phyloP scores from a whole-genome alignment of 2,888 invertebrate genomes.

The Agonopterix subpropinquella region DNA sequence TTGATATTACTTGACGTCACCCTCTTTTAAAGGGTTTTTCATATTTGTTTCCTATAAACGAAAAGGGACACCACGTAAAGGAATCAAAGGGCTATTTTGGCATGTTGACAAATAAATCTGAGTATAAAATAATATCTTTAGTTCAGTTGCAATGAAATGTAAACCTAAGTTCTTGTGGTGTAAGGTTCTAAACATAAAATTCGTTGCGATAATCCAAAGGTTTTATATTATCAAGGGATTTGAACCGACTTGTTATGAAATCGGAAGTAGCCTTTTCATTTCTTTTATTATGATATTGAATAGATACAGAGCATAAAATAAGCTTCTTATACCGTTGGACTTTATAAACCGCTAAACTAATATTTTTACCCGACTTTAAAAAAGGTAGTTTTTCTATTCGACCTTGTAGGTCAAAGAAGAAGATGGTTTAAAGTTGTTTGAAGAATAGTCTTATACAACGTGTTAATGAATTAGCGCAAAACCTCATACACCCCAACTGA shows the following conservation, averaged over 20 bases:
- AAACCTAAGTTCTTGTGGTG: background rate
- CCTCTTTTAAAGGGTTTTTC: slow-evolving; percentile 25
- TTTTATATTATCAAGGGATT: slow-evolving; percentile 59
- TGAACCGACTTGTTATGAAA: slow-evolving; percentile 55
- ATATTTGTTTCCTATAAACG: slow-evolving; percentile 34
- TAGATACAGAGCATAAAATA: slow-evolving; percentile 23
- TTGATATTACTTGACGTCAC: slow-evolving; percentile 39
- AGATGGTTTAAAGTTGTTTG: too few relatives aligned
- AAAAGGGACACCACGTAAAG: slow-evolving; percentile 46
- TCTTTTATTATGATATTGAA: slow-evolving; percentile 22
- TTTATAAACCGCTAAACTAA: too few relatives aligned
- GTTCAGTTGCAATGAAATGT: slow-evolving; percentile 8
- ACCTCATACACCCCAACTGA: too few relatives aligned
- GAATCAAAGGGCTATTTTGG: slow-evolving; percentile 71
- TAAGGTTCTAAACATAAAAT: slow-evolving; percentile 16
- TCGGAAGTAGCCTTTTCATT: slow-evolving; percentile 40
- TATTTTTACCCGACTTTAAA: too few relatives aligned
- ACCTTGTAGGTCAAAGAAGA: too few relatives aligned
- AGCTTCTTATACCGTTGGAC: slow-evolving; percentile 22
- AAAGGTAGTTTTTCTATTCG: too few relatives aligned
- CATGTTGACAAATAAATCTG: slow-evolving; percentile 66
- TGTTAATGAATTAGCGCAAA: too few relatives aligned
- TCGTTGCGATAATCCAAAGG: slow-evolving; percentile 29
- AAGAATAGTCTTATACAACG: too few relatives aligned
- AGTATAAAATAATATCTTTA: slow-evolving; percentile 4